Conservation (phyloP, 2,888 invertebrate species). For the Physocephala rufipes region DNA sequence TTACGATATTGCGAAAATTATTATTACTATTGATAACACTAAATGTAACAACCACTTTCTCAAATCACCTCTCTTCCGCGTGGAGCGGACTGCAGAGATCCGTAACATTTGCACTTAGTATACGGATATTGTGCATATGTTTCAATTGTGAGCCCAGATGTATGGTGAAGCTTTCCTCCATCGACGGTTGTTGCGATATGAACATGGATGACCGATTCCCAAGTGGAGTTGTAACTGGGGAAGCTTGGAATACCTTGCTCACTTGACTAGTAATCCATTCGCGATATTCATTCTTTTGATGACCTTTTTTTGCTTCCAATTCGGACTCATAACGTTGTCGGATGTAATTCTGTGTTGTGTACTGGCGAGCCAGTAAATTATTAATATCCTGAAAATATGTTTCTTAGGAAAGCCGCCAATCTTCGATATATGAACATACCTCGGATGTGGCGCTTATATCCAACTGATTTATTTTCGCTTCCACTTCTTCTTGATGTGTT, state of each 20-base stretch:
- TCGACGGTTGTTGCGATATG: conserved; percentile 64
- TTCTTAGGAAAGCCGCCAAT: neutral
- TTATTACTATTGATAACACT: conserved; percentile 23
- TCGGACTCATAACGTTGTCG: conserved; percentile 87
- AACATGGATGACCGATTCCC: conserved; percentile 66
- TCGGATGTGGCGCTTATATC: conserved; percentile 75
- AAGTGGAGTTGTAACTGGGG: conserved; percentile 59
- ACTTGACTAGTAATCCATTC: conserved; percentile 79
- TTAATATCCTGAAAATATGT: conserved; percentile 73
- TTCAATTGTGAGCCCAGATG: conserved; percentile 98
- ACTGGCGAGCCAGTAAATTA: conserved; percentile 81
- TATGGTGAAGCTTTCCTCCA: conserved; percentile 97
- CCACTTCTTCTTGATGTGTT: conserved; percentile 90
- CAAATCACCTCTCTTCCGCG: conserved; percentile 61
- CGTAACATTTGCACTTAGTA: conserved; percentile 84
- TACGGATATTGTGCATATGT: conserved; percentile 96
- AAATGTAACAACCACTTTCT: conserved; percentile 9
- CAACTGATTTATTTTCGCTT: conserved; percentile 80
- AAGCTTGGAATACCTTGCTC: conserved; percentile 60
- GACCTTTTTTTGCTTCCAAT: conserved; percentile 83
- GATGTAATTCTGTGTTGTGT: conserved; percentile 83
- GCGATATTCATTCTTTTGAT: conserved; percentile 86
- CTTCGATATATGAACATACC: conserved; percentile 33
- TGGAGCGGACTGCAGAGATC: conserved; percentile 76
- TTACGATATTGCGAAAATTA: conserved; percentile 16